Conservation (phyloP, 1,140 invertebrate genomes). For the Pseudachorutes palmiensis region DNA sequence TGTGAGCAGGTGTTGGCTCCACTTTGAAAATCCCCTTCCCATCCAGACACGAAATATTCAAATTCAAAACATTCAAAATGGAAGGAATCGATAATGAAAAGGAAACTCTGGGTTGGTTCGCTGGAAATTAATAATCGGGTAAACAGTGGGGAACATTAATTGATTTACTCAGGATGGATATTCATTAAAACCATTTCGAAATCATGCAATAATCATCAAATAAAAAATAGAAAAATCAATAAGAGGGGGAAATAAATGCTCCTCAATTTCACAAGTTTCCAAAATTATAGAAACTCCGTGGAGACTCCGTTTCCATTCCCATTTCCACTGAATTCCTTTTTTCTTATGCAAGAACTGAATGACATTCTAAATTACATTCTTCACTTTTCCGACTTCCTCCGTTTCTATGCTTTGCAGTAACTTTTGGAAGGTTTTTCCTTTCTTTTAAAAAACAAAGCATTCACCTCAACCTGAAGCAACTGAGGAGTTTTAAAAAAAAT, state of each 20-base stretch:
- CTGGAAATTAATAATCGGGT: constrained; percentile 4
- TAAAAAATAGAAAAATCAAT: neutral
- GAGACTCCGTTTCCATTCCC: no score
- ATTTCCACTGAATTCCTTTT: no score
- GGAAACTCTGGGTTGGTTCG: constrained; percentile 3
- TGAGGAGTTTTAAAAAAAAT: no score
- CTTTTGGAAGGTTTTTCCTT: no score
- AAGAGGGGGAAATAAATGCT: neutral
- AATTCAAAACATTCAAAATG: neutral
- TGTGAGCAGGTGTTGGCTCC: constrained; percentile 29
- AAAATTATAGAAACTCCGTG: no score
- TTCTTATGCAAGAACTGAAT: no score
- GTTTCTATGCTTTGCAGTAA: no score
- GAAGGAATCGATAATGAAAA: neutral
- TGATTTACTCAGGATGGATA: neutral
- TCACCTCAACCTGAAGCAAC: no score
- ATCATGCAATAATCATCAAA: neutral
- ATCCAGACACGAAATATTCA: neutral
- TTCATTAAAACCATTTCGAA: neutral
- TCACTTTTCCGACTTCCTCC: no score
- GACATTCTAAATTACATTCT: no score
- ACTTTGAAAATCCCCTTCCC: neutral
- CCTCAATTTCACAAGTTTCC: neutral
- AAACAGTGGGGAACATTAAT: neutral
- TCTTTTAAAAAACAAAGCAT: no score